Conservation (phyloP, 64 coral and sea anemone genomes). For the Catalaphyllia jardinei region DNA sequence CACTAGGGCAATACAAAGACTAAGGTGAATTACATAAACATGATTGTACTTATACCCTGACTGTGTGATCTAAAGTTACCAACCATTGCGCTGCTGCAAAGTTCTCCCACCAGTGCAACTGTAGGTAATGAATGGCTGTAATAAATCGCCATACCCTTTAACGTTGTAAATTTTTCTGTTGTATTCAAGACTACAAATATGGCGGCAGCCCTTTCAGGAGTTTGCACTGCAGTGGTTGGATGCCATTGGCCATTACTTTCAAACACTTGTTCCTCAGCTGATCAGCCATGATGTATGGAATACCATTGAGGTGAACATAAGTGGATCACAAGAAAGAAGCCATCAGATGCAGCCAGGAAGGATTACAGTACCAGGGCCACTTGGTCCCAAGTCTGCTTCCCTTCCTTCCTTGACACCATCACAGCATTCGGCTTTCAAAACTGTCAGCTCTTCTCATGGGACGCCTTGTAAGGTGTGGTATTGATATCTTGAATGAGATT, state of each 20-base stretch:
- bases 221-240: slow-evolving; percentile 80
- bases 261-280: slow-evolving; percentile 61
- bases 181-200: slow-evolving; percentile 72
- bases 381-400: background rate
- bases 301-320: slow-evolving; percentile 23
- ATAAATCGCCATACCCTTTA: background rate
- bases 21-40: too few species aligned
- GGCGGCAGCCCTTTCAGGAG: slow-evolving; percentile 74
- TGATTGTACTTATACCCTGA: too few species aligned
- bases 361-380: background rate
- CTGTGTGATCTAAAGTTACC: too few species aligned
- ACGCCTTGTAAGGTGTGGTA: slow-evolving; percentile 20
- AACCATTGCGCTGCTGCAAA: too few species aligned
- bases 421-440: slow-evolving; percentile 59
- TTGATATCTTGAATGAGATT: background rate
- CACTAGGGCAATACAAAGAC: too few species aligned
- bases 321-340: background rate
- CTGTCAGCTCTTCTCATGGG: slow-evolving; percentile 34
- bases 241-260: slow-evolving; percentile 56
- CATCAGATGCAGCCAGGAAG: background rate
- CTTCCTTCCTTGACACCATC: slow-evolving; percentile 44
- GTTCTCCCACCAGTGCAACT: background rate
- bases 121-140: background rate
- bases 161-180: background rate
- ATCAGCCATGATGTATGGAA: slow-evolving; percentile 66